Percentiles rank a stretch among this genome's conserved stretches.
Conservation (phyloP, 2,797 vertebrate species). For the Siniperca scherzeri region DNA sequence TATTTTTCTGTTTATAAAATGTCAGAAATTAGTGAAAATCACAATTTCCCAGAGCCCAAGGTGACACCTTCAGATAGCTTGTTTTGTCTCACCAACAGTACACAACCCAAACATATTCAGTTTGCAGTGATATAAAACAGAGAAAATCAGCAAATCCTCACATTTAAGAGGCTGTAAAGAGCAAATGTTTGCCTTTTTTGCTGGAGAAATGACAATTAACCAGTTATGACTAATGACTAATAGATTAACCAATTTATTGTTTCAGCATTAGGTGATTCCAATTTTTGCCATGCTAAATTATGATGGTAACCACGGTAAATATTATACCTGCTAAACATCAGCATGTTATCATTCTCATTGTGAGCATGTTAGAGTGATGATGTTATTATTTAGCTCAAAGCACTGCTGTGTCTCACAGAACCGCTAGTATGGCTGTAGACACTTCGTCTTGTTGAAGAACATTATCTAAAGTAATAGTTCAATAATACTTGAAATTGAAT, state of each 20-base stretch:
- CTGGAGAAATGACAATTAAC: not conserved
- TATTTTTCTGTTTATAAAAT: not conserved
- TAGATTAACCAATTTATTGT: not conserved
- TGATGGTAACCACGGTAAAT: not conserved
- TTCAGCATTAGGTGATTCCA: not conserved
- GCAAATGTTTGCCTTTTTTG: too few relatives aligned
- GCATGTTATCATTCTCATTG: not conserved
- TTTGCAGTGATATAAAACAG: not conserved
- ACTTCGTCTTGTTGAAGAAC: slow-evolving; percentile 9
- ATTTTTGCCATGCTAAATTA: not conserved
- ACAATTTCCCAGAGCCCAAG: not conserved
- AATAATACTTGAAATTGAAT: slow-evolving; percentile 13
- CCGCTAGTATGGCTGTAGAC: not conserved
- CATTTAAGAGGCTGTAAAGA: not conserved
- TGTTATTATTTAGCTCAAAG: slow-evolving; percentile 4
- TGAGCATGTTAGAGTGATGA: not conserved
- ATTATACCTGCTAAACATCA: not conserved
- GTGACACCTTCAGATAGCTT: not conserved
- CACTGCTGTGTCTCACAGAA: not conserved
- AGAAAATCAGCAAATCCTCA: not conserved
- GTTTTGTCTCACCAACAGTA: not conserved
- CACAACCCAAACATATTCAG: not conserved
- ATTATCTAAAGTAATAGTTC: slow-evolving; percentile 24
- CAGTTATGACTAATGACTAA: not conserved
- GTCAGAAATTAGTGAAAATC: not conserved